These are phyloP conservation scores for Vidua chalybeata DNA, from an alignment of 2,113 vertebrate genomes.

Conservation along the genomic window DNA sequence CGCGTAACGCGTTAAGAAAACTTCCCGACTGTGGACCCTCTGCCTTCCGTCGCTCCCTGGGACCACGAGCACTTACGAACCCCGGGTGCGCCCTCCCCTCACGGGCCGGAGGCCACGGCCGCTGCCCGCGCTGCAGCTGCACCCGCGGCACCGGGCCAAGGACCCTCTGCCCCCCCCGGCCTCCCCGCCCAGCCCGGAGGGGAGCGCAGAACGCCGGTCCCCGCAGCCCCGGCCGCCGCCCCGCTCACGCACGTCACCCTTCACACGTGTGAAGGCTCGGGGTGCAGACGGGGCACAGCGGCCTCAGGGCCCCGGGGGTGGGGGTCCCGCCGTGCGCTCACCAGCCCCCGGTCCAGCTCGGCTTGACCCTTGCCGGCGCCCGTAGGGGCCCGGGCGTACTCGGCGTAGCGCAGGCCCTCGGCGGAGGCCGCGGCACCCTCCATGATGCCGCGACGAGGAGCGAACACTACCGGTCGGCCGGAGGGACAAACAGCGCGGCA, in stretches of 20 bases:
- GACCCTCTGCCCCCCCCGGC: rapidly evolving
- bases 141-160: not conserved
- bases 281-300: rapidly evolving
- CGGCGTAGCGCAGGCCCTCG: not conserved
- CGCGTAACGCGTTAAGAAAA: rapidly evolving
- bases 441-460: not conserved
- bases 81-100: rapidly evolving
- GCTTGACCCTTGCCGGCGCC: not conserved
- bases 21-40: rapidly evolving
- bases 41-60: rapidly evolving
- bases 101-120: not conserved
- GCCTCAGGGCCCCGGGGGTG: not conserved
- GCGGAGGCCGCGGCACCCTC: not conserved
- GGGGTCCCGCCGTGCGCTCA: not conserved
- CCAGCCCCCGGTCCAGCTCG: conserved; percentile 33
- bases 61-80: rapidly evolving
- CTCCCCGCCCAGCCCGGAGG: not conserved
- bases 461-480: not conserved
- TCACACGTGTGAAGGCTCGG: rapidly evolving
- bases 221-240: not conserved
- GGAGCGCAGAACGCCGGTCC: not conserved
- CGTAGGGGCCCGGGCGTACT: not conserved
- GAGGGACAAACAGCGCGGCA: not conserved
- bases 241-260: not conserved
- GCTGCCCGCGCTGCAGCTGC: not conserved